These are phyloP conservation scores for Pempheris klunzingeri DNA, from an alignment of 2,797 vertebrate genomes.

Conservation along the genomic window DNA sequence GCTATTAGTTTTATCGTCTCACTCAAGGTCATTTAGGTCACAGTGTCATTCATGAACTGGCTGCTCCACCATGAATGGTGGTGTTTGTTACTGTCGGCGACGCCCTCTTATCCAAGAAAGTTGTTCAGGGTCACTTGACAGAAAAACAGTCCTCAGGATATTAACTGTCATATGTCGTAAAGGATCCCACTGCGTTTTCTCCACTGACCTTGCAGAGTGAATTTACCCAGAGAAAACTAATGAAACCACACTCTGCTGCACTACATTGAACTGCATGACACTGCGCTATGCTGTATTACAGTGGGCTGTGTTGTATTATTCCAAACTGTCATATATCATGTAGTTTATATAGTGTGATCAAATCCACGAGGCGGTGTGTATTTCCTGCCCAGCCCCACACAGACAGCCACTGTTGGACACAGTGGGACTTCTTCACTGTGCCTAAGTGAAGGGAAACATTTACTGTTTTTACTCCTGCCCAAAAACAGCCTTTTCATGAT, in stretches of 20 bases:
- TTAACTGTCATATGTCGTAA: slow-evolving; percentile 69
- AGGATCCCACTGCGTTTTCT: slow-evolving; percentile 61
- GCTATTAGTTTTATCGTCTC: not conserved
- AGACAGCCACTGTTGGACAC: not conserved
- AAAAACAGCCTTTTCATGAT: not conserved
- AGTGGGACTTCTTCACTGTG: not conserved
- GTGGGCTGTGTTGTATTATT: slow-evolving; percentile 4
- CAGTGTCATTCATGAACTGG: slow-evolving; percentile 16
- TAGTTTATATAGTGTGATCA: not conserved
- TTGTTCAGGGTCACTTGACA: slow-evolving; percentile 71
- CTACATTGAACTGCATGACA: slow-evolving; percentile 22
- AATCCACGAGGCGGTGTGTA: not conserved
- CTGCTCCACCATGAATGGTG: slow-evolving; percentile 9
- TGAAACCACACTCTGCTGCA: slow-evolving; percentile 33
- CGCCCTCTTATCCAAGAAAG: slow-evolving; percentile 59
- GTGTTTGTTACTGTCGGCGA: slow-evolving; percentile 35
- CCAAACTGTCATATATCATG: slow-evolving; percentile 24
- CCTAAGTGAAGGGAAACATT: not conserved
- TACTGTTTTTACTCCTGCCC: not conserved
- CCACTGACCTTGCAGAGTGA: slow-evolving; percentile 71
- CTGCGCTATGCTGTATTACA: slow-evolving; percentile 20
- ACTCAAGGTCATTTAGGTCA: slow-evolving; percentile 26
- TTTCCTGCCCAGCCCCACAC: not conserved
- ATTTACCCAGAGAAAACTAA: slow-evolving; percentile 62
- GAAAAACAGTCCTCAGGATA: slow-evolving; percentile 48